Base-by-base conservation (phyloP, 2,797 vertebrate genomes). In the Notolabrus celidotus region DNA sequence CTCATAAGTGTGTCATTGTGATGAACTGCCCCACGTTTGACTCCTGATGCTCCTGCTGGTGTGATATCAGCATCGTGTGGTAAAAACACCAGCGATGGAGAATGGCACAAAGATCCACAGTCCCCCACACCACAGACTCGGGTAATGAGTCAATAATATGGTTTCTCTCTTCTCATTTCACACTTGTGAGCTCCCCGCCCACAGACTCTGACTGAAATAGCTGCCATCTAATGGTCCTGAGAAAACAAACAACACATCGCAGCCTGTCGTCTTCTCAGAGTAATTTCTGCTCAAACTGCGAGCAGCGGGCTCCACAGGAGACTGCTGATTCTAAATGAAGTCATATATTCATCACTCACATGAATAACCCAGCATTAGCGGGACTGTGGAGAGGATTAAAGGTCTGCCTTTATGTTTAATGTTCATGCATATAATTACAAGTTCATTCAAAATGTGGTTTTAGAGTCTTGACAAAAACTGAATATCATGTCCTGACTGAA, bases 71-170 rank as follows among this genome's bases (percentile, higher is more conserved):
- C 62, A 19, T 50, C 23, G 17, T 39, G 76, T 38, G 54, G 69
- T 55, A 22, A 70, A 31, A 77, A 71, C 62, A 36, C 1, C 70
- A 54, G 47, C 23, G 15, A 56, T 12, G 27, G 51, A 36, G 41
- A 67, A 64, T 17, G 57, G 61, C 47, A 74, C 33, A 39, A 41
- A 51, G 59, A 33, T 45, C 69, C 29, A 5, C 64, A 9, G 58
- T 10, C n/a, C 74, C 69, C 57, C 71, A 52, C 67, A 25, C 59
- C 64, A 16, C 11, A 5, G 47, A 52, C 56, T 31, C 14, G 31
- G 39, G 80, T 86, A 88, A 89, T 80, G 82, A 91, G 65, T 82
- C 77, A 68, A 61, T 80, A 73, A 81, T 61, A 80, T 68, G 74
- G 41, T 77, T 77, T 74, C 67, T 58, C 71, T 79, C 52, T 67